Evolutionary conservation across 2,113 vertebrate genomes (phyloP).

Genomic region (Bubo scandiacus): DNA sequence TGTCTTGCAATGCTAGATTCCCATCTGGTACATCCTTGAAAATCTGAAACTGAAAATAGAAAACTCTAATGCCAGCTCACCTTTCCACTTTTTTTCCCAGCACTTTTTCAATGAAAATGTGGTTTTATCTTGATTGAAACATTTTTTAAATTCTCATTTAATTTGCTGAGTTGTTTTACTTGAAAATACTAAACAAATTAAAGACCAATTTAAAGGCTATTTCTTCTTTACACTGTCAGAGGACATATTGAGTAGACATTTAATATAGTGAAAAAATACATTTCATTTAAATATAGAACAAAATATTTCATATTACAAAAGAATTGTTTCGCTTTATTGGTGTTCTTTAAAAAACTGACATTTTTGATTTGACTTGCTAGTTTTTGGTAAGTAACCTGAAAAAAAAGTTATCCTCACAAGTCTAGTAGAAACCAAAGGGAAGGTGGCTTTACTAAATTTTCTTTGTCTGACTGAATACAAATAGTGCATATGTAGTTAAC

Average conservation of each 20-base stretch:
- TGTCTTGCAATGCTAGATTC: not conserved
- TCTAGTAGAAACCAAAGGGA: not conserved
- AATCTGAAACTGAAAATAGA: not conserved
- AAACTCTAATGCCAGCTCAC: not conserved
- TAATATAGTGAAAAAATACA: not conserved
- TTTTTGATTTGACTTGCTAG: not conserved
- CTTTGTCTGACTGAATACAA: not conserved
- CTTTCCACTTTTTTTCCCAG: not conserved
- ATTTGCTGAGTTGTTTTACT: not conserved
- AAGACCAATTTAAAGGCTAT: not conserved
- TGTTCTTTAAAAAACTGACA: not conserved
- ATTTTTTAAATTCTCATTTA: not conserved
- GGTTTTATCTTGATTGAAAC: not conserved
- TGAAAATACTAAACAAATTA: not conserved
- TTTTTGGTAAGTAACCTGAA: not conserved
- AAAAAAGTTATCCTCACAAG: not conserved
- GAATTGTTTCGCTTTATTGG: not conserved
- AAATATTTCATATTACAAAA: not conserved
- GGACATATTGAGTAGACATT: not conserved
- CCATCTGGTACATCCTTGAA: not conserved
- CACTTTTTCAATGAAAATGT: not conserved
- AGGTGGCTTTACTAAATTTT: not conserved
- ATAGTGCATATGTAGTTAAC: not conserved
- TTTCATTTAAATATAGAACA: not conserved
- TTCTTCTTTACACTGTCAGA: not conserved